Evolutionary conservation across 1,140 invertebrate genomes (phyloP).

Genomic region (Globodera rostochiensis): DNA sequence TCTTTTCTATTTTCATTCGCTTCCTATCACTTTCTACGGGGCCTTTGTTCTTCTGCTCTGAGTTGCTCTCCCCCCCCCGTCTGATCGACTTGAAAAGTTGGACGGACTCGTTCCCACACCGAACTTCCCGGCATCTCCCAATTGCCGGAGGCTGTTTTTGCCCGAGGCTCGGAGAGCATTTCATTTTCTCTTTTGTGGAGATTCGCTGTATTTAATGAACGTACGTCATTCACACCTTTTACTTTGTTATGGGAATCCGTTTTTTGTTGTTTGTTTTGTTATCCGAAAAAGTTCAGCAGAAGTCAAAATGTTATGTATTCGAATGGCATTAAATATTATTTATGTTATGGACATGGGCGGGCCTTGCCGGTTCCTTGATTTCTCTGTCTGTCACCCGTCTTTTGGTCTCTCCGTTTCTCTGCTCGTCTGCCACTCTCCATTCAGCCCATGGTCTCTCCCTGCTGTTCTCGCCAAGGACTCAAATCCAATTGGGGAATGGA

Average conservation of each 20-base stretch:
- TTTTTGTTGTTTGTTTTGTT: not conserved
- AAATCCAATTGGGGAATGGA: slow-evolving; percentile 39
- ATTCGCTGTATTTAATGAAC: not conserved
- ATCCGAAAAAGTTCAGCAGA: not conserved
- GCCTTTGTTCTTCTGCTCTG: not conserved
- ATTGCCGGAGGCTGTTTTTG: no score
- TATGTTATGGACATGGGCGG: not conserved
- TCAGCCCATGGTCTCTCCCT: slow-evolving; percentile 2
- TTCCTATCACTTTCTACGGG: slow-evolving; percentile 2
- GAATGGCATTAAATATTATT: slow-evolving; percentile 4
- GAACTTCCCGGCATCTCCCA: no score
- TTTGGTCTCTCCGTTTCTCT: not conserved
- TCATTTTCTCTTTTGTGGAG: not conserved
- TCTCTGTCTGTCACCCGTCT: not conserved
- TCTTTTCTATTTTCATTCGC: not conserved
- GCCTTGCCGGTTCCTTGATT: not conserved
- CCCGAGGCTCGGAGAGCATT: not conserved
- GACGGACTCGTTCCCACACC: no score
- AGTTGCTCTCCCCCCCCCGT: no score
- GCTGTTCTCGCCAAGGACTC: slow-evolving; percentile 30
- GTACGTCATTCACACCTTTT: not conserved
- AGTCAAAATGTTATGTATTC: slow-evolving; percentile 6
- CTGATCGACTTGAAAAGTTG: no score
- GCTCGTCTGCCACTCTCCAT: not conserved
- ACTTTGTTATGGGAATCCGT: no score